These are phyloP conservation scores for Erebia aethiops DNA, from an alignment of 2,888 invertebrate genomes.

Conservation along the genomic window DNA sequence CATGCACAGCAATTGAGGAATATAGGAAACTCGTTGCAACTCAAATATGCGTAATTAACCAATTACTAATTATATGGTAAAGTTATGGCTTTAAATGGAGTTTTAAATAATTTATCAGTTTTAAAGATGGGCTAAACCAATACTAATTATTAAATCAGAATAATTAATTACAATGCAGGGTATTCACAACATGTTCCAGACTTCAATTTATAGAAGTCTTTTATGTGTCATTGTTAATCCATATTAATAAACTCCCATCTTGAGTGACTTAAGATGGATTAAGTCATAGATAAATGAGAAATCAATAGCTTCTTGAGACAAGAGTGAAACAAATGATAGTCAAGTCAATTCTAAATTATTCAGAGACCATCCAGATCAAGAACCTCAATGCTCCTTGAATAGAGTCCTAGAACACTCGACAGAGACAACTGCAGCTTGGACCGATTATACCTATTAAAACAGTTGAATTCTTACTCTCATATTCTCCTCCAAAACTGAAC, in stretches of 20 bases:
- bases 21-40: no score
- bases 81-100: not conserved
- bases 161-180: not conserved
- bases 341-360: no score
- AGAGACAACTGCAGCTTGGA: no score
- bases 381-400: no score
- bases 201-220: not conserved
- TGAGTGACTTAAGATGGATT: not conserved
- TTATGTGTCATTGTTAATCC: slow-evolving; percentile 10
- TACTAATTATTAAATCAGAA: not conserved
- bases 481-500: no score
- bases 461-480: no score
- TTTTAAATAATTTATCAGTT: not conserved
- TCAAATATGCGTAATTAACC: no score
- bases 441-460: no score
- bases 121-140: not conserved
- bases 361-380: no score
- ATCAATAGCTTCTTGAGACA: not conserved
- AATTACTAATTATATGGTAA: not conserved
- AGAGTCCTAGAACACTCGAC: no score
- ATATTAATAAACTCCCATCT: slow-evolving; percentile 12
- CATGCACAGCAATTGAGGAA: no score
- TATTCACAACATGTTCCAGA: not conserved
- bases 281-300: not conserved
- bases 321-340: no score